Percentiles rank a stretch among this genome's conserved stretches.
These are phyloP conservation scores for Lordiphosa fenestrarum DNA, from an alignment of 2,888 invertebrate species.

Conservation along the genomic window DNA sequence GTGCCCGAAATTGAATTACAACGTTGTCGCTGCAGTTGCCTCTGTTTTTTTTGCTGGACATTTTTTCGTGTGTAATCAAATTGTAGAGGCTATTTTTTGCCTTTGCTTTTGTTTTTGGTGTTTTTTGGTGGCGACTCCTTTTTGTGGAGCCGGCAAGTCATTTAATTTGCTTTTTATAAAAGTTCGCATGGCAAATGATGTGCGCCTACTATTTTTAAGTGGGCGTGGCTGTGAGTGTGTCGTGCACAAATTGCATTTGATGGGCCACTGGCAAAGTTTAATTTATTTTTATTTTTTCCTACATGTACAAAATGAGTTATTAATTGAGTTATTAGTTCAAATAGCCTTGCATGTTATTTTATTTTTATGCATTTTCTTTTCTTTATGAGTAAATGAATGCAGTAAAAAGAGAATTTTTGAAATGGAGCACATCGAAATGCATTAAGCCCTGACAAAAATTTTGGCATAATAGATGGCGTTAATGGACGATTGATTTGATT, in stretches of 20 bases:
- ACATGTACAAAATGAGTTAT: slow-evolving; percentile 58
- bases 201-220: slow-evolving; percentile 31
- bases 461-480: no score
- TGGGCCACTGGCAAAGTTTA: slow-evolving; percentile 39
- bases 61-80: slow-evolving; percentile 54
- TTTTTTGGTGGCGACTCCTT: slow-evolving; percentile 31
- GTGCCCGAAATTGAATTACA: slow-evolving; percentile 63
- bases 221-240: slow-evolving; percentile 14
- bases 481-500: no score
- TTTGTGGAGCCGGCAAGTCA: slow-evolving; percentile 30
- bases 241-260: slow-evolving; percentile 45
- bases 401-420: background rate
- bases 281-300: slow-evolving; percentile 7
- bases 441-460: no score
- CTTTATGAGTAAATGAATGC: background rate
- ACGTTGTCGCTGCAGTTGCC: slow-evolving; percentile 53
- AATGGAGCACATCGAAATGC: no score
- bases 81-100: slow-evolving; percentile 46
- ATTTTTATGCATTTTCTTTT: background rate
- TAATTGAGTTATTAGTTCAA: slow-evolving; percentile 67
- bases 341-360: slow-evolving; percentile 1
- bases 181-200: slow-evolving; percentile 44
- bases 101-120: slow-evolving; percentile 22
- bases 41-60: slow-evolving; percentile 30
- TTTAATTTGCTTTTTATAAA: slow-evolving; percentile 56